Evolutionary conservation across 1,140 invertebrate species (phyloP), one percentile per base, ranked within the genome.

Genomic region (Drosophila subpulchrella): DNA sequence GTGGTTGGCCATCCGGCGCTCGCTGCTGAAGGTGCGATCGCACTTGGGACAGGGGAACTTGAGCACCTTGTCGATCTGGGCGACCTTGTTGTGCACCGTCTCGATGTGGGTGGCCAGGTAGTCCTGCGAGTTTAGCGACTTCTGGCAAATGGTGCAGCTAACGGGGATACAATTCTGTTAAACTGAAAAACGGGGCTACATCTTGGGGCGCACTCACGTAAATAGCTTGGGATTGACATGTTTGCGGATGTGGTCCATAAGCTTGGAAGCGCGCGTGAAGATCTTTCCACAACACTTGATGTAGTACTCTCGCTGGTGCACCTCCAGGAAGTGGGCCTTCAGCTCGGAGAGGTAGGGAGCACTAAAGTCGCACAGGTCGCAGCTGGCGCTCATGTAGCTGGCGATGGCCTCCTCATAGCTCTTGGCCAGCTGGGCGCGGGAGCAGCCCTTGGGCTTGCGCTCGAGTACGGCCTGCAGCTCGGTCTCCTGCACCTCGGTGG

Each of bases 201-300:
- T 12, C 13, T 5, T 50, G 3, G 0, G 8, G 20, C 11, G 6
- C 27, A 75, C 72, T 78, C 57, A 92, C 91, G 85, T 92, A 34
- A 90, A 92, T 20, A 84, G 76, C 36, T 91, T 88, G 50, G 91
- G 91, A 61, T 92, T 91, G 20, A 85, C 59, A 53, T 92, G 91
- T 59, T 89, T 91, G 50, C 89, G 77, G 38, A 92, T 75, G 60
- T 92, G 91, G 34, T 92, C 88, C 67, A 90, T 83, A 1, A 90
- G 81, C 36, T 90, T 90, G 44, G 75, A 76, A 7, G 81, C 70
- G 20, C 85, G 75, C n/a, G 63, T 68, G 34, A 86, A 92, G 32
- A 78, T 60, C 60, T 81, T 92, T 48, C 84, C 78, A 58, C 91
- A 92, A 53, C 91, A 92, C 41, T 91, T 91, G 6, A 91, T 75